Conservation (phyloP, 1,140 invertebrate species). For the Anastrepha obliqua region DNA sequence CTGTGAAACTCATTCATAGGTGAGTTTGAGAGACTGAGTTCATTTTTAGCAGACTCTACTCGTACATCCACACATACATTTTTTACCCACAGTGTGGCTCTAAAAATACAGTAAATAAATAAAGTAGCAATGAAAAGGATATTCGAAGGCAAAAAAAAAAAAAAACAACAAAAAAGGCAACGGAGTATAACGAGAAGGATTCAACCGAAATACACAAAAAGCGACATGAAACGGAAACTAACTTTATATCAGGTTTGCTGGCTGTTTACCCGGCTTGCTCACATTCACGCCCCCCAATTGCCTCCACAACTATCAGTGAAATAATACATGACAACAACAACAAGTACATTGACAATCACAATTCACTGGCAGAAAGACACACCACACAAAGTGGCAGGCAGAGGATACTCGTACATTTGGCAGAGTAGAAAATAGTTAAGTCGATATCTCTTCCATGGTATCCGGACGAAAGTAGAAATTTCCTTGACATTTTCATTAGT, state of each 20-base stretch:
- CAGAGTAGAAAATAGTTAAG: conserved; percentile 66
- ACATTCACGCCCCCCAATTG: conserved; percentile 58
- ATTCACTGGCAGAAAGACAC: not conserved
- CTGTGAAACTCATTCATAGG: not conserved
- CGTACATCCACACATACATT: not conserved
- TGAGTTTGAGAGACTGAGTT: not conserved
- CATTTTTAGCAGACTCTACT: conserved; percentile 24
- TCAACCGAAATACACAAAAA: conserved; percentile 59
- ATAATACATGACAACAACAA: not conserved
- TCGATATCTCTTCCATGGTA: conserved; percentile 69
- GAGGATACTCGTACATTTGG: not conserved
- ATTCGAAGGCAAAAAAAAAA: conserved; percentile 13
- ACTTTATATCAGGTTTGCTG: conserved; percentile 57
- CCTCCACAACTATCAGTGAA: not conserved
- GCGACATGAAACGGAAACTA: conserved; percentile 70
- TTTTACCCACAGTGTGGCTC: not conserved
- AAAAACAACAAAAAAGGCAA: not conserved
- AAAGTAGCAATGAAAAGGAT: conserved; percentile 25
- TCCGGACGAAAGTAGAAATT: conserved; percentile 74
- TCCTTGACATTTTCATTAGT: conserved; percentile 74
- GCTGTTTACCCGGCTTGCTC: conserved; percentile 67
- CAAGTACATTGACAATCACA: conserved; percentile 32
- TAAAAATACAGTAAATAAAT: conserved; percentile 18
- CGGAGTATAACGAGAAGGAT: conserved; percentile 6
- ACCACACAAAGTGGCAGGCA: conserved; percentile 4